Evolutionary conservation across 2,797 vertebrate species (phyloP).

Genomic region (Rhodeus uyekii): DNA sequence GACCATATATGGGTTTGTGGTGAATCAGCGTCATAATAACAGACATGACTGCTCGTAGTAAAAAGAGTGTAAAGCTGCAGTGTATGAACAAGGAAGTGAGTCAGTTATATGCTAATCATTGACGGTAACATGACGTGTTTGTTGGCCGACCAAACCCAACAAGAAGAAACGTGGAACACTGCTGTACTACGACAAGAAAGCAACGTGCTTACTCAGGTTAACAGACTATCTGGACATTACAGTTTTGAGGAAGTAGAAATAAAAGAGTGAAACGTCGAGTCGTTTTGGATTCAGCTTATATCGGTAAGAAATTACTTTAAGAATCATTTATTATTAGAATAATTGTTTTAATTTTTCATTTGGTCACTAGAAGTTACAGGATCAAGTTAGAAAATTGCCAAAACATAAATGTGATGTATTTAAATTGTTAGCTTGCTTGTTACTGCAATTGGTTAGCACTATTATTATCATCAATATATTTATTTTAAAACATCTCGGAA

Average conservation of each 20-base stretch:
- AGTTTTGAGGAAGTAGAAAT: slow-evolving; percentile 1
- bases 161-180: slow-evolving; percentile 51
- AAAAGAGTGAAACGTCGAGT: background rate
- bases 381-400: background rate
- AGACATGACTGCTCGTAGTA: background rate
- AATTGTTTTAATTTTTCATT: background rate
- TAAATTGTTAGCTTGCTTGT: background rate
- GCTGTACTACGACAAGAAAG: slow-evolving; percentile 69
- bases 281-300: background rate
- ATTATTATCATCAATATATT: background rate
- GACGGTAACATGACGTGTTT: slow-evolving; percentile 69
- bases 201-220: slow-evolving; percentile 61
- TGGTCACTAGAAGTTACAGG: background rate
- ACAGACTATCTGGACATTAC: background rate
- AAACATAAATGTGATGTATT: background rate
- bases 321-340: background rate
- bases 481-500: no score
- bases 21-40: background rate
- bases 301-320: slow-evolving; percentile 7
- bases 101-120: slow-evolving; percentile 72
- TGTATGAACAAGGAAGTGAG: slow-evolving; percentile 74
- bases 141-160: slow-evolving; percentile 1
- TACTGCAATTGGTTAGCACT: background rate
- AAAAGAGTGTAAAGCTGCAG: slow-evolving; percentile 15
- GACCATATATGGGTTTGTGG: slow-evolving; percentile 20